A percentile compares a stretch with the other conserved stretches of the same genome.
Evolutionary conservation across 2,113 vertebrate species (phyloP).

Genomic region (Calyptommatus sinebrachiatus): DNA sequence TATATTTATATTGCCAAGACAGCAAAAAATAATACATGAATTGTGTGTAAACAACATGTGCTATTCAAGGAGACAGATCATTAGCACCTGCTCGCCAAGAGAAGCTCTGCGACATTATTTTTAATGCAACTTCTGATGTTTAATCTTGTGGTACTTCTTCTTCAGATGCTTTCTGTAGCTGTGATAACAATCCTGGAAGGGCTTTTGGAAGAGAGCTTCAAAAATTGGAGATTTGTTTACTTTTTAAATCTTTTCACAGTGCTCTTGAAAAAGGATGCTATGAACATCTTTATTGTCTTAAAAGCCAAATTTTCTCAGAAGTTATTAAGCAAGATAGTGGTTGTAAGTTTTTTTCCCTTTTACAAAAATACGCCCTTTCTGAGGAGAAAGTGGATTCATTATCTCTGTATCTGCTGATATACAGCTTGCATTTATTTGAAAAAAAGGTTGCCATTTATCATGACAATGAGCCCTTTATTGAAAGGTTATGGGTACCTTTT

Average conservation of each 20-base stretch:
- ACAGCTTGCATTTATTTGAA: neutral
- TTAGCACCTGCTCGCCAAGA: neutral
- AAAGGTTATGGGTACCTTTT: neutral
- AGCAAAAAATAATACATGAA: constrained; percentile 6
- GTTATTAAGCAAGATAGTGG: neutral
- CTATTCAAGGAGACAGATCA: neutral
- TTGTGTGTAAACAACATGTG: constrained; percentile 16
- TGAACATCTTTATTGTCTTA: too few species aligned
- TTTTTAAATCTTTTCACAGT: neutral
- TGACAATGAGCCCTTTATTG: constrained; percentile 37
- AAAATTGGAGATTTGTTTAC: neutral
- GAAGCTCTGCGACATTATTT: neutral
- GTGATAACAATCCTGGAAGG: neutral
- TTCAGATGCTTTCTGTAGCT: neutral
- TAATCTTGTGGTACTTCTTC: neutral
- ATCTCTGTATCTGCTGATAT: neutral
- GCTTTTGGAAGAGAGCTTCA: neutral
- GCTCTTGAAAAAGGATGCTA: neutral
- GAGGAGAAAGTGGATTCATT: rapidly evolving
- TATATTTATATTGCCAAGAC: neutral
- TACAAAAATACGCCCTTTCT: rapidly evolving
- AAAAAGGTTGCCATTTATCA: neutral
- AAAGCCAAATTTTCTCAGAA: neutral
- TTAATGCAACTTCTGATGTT: rapidly evolving
- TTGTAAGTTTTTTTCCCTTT: neutral